Evolutionary conservation across 2,888 invertebrate genomes (phyloP).

Genomic region (Polyommatus icarus): DNA sequence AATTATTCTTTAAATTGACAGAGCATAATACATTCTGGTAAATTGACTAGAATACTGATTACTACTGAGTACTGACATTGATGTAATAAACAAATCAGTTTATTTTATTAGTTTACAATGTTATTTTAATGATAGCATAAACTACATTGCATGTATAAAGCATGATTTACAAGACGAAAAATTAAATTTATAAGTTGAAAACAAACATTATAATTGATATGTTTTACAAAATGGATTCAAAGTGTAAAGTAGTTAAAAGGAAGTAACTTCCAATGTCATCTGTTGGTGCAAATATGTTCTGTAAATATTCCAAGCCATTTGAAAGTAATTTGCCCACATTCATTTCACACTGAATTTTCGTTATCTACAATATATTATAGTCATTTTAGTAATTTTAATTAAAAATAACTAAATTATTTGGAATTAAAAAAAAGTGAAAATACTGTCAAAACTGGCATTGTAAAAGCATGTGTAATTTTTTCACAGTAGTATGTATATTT

Average conservation of each 20-base stretch:
- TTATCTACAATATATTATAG: not conserved
- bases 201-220: not conserved
- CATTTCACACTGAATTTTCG: conserved; percentile 18
- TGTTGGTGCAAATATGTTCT: conserved; percentile 21
- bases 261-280: conserved; percentile 7
- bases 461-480: not conserved
- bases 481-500: too few species aligned
- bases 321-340: conserved; percentile 7
- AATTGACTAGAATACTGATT: not conserved
- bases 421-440: not conserved
- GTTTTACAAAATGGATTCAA: not conserved
- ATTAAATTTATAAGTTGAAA: not conserved
- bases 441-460: not conserved
- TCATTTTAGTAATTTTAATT: not conserved
- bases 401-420: not conserved
- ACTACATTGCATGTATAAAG: not conserved
- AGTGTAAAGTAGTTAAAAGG: not conserved
- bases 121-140: conserved; percentile 4
- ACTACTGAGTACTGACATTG: not conserved
- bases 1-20: too few species aligned
- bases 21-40: not conserved
- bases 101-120: not conserved
- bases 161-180: not conserved
- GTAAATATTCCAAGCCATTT: conserved; percentile 9
- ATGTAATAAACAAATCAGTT: not conserved